phyloP scores from a whole-genome alignment of 2,888 invertebrate species.

The Stenotaenia linearis region DNA sequence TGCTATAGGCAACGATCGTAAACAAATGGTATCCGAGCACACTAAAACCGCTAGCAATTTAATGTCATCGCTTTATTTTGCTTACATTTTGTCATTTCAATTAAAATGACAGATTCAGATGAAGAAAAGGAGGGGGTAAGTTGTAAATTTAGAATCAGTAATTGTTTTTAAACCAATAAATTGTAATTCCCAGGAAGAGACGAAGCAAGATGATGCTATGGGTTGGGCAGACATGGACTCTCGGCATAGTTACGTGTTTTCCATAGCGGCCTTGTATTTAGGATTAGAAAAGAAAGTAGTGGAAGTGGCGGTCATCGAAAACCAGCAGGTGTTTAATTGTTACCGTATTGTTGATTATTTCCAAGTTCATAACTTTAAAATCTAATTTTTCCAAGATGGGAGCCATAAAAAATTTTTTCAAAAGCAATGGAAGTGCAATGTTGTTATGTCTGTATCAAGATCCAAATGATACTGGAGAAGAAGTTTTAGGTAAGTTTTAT shows the following conservation, averaged over 20 bases:
- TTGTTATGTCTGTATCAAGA: conserved; percentile 15
- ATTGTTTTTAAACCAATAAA: neutral
- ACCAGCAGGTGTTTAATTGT: conserved; percentile 33
- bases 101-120: neutral
- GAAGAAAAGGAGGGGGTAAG: neutral
- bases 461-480: neutral
- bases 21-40: conserved; percentile 2
- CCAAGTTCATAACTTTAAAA: neutral
- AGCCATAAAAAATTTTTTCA: neutral
- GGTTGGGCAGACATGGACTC: conserved; percentile 32
- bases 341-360: neutral
- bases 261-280: conserved; percentile 33
- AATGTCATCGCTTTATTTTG: neutral
- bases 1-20: neutral
- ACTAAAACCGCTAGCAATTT: neutral
- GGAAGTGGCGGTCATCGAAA: conserved; percentile 28
- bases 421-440: neutral
- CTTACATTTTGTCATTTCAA: neutral
- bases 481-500: neutral
- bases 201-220: neutral
- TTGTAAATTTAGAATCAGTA: neutral
- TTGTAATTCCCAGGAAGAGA: neutral
- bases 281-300: conserved; percentile 34
- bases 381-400: neutral
- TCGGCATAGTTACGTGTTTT: conserved; percentile 34